Percentiles rank a stretch among this genome's conserved stretches.
Evolutionary conservation across 2,888 invertebrate species (phyloP).

Genomic region (Mantis religiosa): DNA sequence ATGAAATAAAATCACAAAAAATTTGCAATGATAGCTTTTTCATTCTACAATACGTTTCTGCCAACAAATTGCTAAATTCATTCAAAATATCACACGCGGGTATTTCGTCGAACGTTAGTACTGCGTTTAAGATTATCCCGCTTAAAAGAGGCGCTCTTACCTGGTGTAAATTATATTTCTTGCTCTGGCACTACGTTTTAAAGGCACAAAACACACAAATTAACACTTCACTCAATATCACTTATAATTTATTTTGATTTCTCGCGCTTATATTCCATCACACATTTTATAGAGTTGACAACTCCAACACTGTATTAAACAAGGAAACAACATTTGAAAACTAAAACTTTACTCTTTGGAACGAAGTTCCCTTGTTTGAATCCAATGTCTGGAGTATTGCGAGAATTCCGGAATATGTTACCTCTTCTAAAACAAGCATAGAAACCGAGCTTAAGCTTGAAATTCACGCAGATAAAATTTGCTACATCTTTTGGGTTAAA

Average conservation of each 20-base stretch:
- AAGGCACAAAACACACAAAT: not conserved
- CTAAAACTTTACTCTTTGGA: not conserved
- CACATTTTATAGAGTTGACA: not conserved
- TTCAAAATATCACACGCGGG: not conserved
- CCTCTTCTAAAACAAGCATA: too few species aligned
- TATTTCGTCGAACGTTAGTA: not conserved
- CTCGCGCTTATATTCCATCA: conserved; percentile 11
- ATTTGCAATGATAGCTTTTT: not conserved
- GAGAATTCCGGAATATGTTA: too few species aligned
- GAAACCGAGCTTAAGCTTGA: too few species aligned
- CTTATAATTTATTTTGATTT: conserved; percentile 13
- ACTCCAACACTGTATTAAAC: not conserved
- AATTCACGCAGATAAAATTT: too few species aligned
- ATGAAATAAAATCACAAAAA: not conserved
- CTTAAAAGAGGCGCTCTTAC: not conserved
- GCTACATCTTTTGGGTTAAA: too few species aligned
- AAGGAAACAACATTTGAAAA: not conserved
- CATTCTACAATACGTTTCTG: not conserved
- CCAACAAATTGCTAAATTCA: not conserved
- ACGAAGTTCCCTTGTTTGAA: not conserved
- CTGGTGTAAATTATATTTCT: not conserved
- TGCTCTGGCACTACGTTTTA: not conserved
- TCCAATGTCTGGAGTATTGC: not conserved
- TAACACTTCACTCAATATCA: not conserved
- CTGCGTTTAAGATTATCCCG: not conserved